Base-by-base conservation (phyloP, 2,888 invertebrate species). In the Pseudococcus viburni region DNA sequence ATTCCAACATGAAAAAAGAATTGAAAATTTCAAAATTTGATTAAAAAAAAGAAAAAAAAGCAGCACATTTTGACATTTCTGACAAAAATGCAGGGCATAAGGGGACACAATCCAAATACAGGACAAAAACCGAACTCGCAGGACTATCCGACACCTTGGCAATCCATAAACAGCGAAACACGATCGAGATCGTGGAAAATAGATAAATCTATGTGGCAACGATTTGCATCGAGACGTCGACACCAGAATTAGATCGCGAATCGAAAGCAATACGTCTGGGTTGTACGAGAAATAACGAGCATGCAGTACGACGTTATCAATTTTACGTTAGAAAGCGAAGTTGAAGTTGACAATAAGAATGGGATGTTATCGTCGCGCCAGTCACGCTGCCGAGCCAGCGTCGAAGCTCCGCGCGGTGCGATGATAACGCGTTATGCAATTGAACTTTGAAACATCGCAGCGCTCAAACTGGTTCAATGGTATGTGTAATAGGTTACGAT, bases 401-500 rank as follows among this genome's bases (percentile, higher is more conserved):
- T 55, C 59, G 6, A 59, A 59, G 51, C 51, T 51, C 19, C n/a
- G 5, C 19, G 7, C 7, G 59, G 5, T 17, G 39, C 77, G n/a
- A 9, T 33, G 26, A 39, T 46, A 80, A 42, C 5, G n/a, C 80
- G 15, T 80, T 80, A 80, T 80, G 80, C n/a, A 80, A 80, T 80
- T 80, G 80, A 80, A 80, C 80, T 80, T 80, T 80, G 17, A 80
- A 80, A 42, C 80, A 42, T 80, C 42, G 42, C 5, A 12, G 77
- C 77, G 80, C 42, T 39, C n/a, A 80, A 80, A 80, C 80, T 80
- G 80, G 80, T 80, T 80, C 80, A 80, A 80, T 80, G 80, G 80
- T 80, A 80, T 80, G 80, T 80, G 80, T 80, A 80, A 80, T 80
- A 80, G 80, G 80, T 80, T 46, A 80, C 80, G 80, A 80, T 42